These are phyloP conservation scores for Stegodyphus mimosarum DNA, from an alignment of 1,140 invertebrate species.

Conservation along the genomic window DNA sequence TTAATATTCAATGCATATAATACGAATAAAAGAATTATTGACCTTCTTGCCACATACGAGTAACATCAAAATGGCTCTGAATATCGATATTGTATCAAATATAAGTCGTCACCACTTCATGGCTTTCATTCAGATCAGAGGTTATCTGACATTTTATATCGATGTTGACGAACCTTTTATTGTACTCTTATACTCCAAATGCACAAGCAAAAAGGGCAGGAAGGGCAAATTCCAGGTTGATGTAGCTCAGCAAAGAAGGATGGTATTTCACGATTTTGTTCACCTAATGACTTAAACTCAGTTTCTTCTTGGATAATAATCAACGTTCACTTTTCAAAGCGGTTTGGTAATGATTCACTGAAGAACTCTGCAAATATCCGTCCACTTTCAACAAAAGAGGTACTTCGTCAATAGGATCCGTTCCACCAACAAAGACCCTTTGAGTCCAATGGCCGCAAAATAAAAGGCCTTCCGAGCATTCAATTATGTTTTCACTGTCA, in stretches of 20 bases:
- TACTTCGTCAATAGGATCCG: background rate
- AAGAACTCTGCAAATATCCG: conserved; percentile 3
- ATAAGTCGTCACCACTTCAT: no score
- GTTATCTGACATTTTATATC: no score
- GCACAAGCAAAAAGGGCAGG: no score
- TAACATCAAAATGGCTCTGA: no score
- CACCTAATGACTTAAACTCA: conserved; percentile 19
- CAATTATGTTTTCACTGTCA: conserved; percentile 18
- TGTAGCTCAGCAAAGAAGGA: background rate
- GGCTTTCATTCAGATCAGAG: no score
- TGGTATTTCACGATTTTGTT: conserved; percentile 45
- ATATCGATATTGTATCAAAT: no score
- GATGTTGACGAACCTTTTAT: no score
- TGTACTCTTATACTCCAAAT: no score
- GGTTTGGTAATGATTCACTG: conserved; percentile 28
- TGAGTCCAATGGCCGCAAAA: conserved; percentile 13
- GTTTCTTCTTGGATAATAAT: conserved; percentile 2
- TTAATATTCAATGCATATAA: no score
- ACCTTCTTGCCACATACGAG: no score
- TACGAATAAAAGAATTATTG: no score
- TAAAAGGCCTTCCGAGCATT: background rate
- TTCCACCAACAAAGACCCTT: conserved; percentile 24
- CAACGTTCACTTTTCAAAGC: conserved; percentile 25
- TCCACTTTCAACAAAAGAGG: conserved; percentile 16
- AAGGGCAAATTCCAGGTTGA: no score